Base-by-base conservation (phyloP, 2,888 invertebrate genomes). In the Hyles lineata region DNA sequence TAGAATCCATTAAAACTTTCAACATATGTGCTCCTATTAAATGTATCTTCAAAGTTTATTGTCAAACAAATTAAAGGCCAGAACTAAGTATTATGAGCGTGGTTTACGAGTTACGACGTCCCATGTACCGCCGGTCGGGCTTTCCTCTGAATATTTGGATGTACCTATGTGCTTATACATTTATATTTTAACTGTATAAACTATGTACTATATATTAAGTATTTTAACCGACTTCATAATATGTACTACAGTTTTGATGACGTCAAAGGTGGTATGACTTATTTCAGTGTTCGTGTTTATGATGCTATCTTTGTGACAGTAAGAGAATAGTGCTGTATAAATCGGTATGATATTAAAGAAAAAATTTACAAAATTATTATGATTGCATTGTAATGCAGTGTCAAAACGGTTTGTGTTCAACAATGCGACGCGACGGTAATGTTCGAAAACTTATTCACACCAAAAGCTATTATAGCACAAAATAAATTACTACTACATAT, bases 51-150 rank as follows among this genome's bases (percentile, higher is more conserved):
- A 23, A 67, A 43, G 43, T 67, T 67, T 67, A 67, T 67, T 67
- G 67, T 67, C 67, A 67, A 67, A 67, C 67, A 67, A 67, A 67
- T 67, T 67, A 67, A 50, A 67, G 23, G 67, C 23, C 17, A 50
- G 67, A 43, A 67, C 67, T 67, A 43, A 67, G 67, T 50, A 50
- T 67, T 67, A 67, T 50, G 67, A 50, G 50, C 67, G 15, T 67
- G 23, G 67, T 67, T 67, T 67, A 67, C 50, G 67, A 67, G 19
- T n/a, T 55, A 43, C 43, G 43, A 43, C 43, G 43, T 1, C 55
- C 55, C 55, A 55, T 21, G 43, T 43, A 63, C 43, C 43, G 50
- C 11, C 67, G 67, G 67, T 67, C 23, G 43, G 43, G 11, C 43
- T 17, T n/a, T 43, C 43, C 35, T 50, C 67, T 21, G 50, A 23